Evolutionary conservation across 1,140 invertebrate genomes (phyloP).

Genomic region (Maconellicoccus hirsutus): DNA sequence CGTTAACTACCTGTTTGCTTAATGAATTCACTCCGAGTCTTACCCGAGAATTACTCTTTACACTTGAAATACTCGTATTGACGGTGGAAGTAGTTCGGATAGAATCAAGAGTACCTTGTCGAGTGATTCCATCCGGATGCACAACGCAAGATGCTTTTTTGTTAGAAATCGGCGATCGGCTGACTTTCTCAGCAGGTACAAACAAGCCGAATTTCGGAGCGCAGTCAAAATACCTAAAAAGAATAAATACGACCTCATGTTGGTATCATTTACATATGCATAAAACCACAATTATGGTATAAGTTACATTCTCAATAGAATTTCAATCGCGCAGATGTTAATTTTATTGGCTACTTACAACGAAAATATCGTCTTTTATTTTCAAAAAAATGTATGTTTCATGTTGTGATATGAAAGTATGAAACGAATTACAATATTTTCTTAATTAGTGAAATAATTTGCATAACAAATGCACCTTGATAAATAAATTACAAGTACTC

Average conservation of each 20-base stretch:
- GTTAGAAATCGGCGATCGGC: slow-evolving; percentile 56
- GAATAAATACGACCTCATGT: too few relatives aligned
- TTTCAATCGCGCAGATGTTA: too few relatives aligned
- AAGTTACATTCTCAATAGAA: too few relatives aligned
- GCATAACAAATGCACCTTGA: too few relatives aligned
- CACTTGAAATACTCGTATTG: neutral
- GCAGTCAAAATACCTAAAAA: slow-evolving; percentile 82
- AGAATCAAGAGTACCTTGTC: slow-evolving; percentile 5
- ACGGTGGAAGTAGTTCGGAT: neutral
- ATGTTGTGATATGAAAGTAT: too few relatives aligned
- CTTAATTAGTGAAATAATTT: too few relatives aligned
- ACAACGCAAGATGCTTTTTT: neutral
- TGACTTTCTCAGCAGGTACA: slow-evolving; percentile 77
- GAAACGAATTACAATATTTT: too few relatives aligned
- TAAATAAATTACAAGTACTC: too few relatives aligned
- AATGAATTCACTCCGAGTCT: slow-evolving; percentile 3
- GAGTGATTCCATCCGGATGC: neutral
- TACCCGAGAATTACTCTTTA: slow-evolving; percentile 12
- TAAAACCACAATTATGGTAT: neutral
- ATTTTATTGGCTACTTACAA: neutral
- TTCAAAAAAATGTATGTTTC: too few relatives aligned
- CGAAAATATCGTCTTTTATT: too few relatives aligned
- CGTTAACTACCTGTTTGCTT: neutral
- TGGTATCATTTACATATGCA: neutral
- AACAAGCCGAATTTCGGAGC: slow-evolving; percentile 81